Base-by-base conservation (phyloP, 2,888 invertebrate genomes). In the Drosophila picticornis region DNA sequence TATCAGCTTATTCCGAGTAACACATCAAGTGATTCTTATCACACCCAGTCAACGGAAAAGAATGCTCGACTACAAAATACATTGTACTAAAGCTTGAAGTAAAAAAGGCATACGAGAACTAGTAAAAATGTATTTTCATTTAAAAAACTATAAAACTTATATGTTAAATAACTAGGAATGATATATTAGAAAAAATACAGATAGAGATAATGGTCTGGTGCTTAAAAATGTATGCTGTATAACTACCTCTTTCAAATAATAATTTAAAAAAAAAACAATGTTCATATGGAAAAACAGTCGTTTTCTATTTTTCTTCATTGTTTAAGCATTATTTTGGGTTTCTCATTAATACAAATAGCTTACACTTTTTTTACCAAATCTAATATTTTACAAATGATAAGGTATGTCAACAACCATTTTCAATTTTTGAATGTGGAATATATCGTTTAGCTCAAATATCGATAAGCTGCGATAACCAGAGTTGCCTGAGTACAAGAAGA, bases 1-100 rank as follows among this genome's bases (percentile, higher is more conserved):
- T 77, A 77, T 77, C 81, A 76, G 66, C 36, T 40, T 25, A 22
- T 59, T 52, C 38, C 32, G 40, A 59, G 52, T 27, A 57, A n/a
- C 27, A 50, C 22, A 55, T n/a, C 46, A 31, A 80, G 62, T 22
- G 55, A 50, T 51, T 63, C 77, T 77, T 77, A 80, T 76, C 77
- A 52, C 43, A 32, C 4, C 2, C 16, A 29, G 46, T 3, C 10
- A 43, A 32, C 43, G 48, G 51, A 46, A 50, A 48, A 6, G 1
- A 25, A 1, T 55, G 36, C 11, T 55, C 56, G 64, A 64, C 72
- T 58, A 25, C 1, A 13, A 48, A 57, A 75, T 65, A 53, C 75
- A 13, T 29, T 51, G 13, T 58, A 31, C 16, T 22, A 1, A 19
- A 7, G 3, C 9, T 27, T 7, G 0, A 29, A 29, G 9, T 10